Evolutionary conservation across 2,113 vertebrate species (phyloP), one percentile per base, ranked within the genome.

Genomic region (Takifugu flavidus): DNA sequence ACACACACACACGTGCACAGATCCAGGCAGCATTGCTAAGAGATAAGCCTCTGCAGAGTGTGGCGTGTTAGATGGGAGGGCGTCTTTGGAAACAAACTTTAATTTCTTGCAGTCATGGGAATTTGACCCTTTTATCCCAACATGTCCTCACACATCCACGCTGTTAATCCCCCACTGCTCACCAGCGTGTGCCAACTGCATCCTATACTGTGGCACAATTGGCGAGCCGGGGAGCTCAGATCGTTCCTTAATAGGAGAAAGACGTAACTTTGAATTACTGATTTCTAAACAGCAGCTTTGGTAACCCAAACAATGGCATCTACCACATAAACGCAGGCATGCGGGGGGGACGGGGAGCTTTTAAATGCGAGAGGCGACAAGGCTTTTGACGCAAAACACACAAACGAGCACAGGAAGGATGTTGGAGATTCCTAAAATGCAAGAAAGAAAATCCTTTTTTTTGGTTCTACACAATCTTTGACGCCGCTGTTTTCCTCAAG

Each of bases 41-140:
- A 66, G 60, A 72, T 81, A 54, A 74, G 55, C 45, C 31, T 44
- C 13, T 47, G 62, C 75, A 70, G 60, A 56, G 58, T 49, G 70
- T 70, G 69, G 70, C 42, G 79, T 79, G 76, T 65, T 52, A 6
- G 13, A 2, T 27, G 78, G 79, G 83, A 73, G 70, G 70, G 56
- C 60, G 4, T 15, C 76, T 75, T 77, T 87, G 64, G 79, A 90
- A 89, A 91, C 83, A 89, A 91, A 88, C 85, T 84, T 82, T 87
- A 86, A 89, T 92, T 92, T 91, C 88, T 89, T 89, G 82, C 62
- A 87, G 83, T 85, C 87, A 73, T 91, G 91, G 77, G 91, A 92
- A 88, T 87, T 76, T 90, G 90, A 90, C 88, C 86, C 75, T 56
- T 69, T 80, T 78, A 81, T 71, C 65, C 78, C 50, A 13, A 60